A percentile compares a stretch with the other conserved stretches of the same genome.
phyloP scores from a whole-genome alignment of 1,140 invertebrate genomes.

The Megathymus violae region DNA sequence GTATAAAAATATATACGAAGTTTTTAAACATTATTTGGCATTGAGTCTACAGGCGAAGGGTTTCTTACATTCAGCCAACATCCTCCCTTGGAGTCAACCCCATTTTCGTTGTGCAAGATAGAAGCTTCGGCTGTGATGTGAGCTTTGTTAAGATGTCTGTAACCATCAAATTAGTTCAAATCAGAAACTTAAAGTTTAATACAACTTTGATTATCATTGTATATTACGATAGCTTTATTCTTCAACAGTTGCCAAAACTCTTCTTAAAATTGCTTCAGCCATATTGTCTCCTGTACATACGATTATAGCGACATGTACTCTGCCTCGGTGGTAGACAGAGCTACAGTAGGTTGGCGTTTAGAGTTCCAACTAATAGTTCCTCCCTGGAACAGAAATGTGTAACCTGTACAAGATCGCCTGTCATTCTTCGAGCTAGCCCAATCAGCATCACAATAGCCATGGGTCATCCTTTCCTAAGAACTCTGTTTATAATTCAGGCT shows the following conservation, averaged over 20 bases:
- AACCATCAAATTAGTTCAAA: no score
- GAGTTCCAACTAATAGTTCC: constrained; percentile 47
- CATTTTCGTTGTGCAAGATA: no score
- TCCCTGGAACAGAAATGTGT: constrained; percentile 48
- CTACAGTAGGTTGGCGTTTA: constrained; percentile 46
- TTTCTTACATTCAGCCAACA: no score
- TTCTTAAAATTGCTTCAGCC: constrained; percentile 45
- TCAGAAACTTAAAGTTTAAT: constrained; percentile 47
- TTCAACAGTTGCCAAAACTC: constrained; percentile 36
- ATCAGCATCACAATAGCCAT: constrained; percentile 70
- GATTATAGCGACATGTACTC: constrained; percentile 44
- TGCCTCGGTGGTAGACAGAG: constrained; percentile 47
- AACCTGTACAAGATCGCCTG: no score
- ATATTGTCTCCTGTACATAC: constrained; percentile 41
- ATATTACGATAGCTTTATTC: constrained; percentile 36
- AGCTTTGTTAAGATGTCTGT: no score
- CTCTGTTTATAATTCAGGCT: constrained; percentile 53
- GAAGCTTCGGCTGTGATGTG: no score
- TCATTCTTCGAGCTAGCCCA: constrained; percentile 53
- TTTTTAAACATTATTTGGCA: no score
- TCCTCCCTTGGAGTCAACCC: no score
- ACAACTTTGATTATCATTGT: no score
- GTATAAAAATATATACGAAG: no score
- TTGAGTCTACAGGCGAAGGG: no score
- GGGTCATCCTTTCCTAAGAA: no score